Conservation (phyloP, 2,888 invertebrate species). For the Acanthosepion lycidas region DNA sequence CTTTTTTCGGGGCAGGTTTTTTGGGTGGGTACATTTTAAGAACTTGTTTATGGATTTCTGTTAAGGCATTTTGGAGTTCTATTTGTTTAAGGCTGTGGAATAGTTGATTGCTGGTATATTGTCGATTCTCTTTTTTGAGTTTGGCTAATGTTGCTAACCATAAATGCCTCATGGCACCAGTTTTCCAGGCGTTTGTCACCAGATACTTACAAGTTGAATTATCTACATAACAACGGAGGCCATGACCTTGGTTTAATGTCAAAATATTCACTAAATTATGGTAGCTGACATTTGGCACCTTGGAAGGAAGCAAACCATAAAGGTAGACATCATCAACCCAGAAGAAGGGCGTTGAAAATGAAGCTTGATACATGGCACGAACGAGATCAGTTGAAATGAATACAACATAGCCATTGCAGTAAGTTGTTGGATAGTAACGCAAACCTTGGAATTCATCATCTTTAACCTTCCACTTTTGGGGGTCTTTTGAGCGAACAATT, state of each 20-base stretch:
- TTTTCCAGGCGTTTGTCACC: slow-evolving; percentile 56
- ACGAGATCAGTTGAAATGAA: slow-evolving; percentile 65
- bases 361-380: slow-evolving; percentile 63
- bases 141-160: slow-evolving; percentile 58
- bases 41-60: background rate
- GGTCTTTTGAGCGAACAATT: slow-evolving; percentile 56
- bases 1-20: background rate
- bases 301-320: slow-evolving; percentile 68
- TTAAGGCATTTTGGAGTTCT: background rate
- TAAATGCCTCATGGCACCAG: slow-evolving; percentile 58
- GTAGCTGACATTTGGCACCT: slow-evolving; percentile 61
- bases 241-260: slow-evolving; percentile 80
- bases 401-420: slow-evolving; percentile 71
- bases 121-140: background rate
- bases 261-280: slow-evolving; percentile 86
- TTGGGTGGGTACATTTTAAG: background rate
- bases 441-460: slow-evolving; percentile 62
- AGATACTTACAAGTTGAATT: slow-evolving; percentile 56
- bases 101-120: background rate
- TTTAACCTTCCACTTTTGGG: slow-evolving; percentile 64
- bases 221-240: slow-evolving; percentile 57
- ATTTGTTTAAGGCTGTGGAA: background rate
- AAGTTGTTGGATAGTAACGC: slow-evolving; percentile 66
- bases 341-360: slow-evolving; percentile 70
- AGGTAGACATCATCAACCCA: slow-evolving; percentile 74